Base-by-base conservation (phyloP, 2,797 vertebrate species). In the Chaetophractus vellerosus region DNA sequence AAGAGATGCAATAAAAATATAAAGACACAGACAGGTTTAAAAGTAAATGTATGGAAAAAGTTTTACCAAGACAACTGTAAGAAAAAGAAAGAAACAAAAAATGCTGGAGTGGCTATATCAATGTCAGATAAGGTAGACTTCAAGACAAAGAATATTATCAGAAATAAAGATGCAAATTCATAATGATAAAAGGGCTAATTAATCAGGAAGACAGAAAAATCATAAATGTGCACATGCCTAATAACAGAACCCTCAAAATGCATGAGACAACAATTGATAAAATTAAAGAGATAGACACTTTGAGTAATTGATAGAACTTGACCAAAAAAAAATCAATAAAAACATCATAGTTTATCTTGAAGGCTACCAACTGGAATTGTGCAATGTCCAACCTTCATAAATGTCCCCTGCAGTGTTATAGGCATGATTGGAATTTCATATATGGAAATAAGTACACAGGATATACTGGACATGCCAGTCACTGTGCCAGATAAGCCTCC, bases 151-250 rank as follows among this genome's bases (percentile, higher is more conserved):
- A 72, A 19, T 52, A 14, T 24, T 84, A 84, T 33, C 45, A 90
- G 76, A 95, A 93, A 87, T 75, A 88, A 89, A 84, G 9, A 33
- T n/a, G 79, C 31, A 41, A 16, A 68, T 68, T 90, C 55, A 45
- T 38, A 74, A 57, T 79, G 23, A 74, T 55, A 82, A n/a, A 80
- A 76, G 80, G 15, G 16, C 64, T 79, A 92, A 85, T 88, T 80
- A 66, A 45, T 66, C 21, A 78, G 52, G 38, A 79, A 75, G 59
- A 69, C 26, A 86, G 38, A 79, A 81, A 0, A 83, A 71, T 48
- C n/a, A 89, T 36, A 63, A 76, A 71, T 81, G 71, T 31, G 61
- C 18, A 55, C 5, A 57, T 41, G 52, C 21, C 15, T 76, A 91
- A 61, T 72, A 91, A 74, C 0, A 87, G 50, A 76, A 6, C 38